These are phyloP conservation scores for Geopemphigus sp. DNA, from an alignment of 1,140 invertebrate genomes.

Conservation along the genomic window DNA sequence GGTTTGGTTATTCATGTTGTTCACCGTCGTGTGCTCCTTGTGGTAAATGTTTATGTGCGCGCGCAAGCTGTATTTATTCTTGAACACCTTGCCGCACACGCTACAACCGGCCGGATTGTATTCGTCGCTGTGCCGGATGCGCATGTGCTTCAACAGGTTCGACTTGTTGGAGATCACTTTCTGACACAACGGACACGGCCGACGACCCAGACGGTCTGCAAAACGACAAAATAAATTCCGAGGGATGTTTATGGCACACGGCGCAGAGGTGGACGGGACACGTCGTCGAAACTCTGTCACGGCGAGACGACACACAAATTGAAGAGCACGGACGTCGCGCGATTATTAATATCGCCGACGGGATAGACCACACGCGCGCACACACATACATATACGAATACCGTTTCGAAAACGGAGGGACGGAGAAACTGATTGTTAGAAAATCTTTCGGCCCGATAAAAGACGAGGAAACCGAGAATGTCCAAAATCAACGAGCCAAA, in stretches of 20 bases:
- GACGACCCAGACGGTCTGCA: slow-evolving; percentile 53
- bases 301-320: no score
- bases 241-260: no score
- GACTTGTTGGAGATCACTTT: slow-evolving; percentile 58
- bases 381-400: no score
- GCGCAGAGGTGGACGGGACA: no score
- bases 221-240: slow-evolving; percentile 33
- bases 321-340: not conserved
- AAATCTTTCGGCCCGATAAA: no score
- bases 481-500: no score
- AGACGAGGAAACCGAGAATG: no score
- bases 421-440: no score
- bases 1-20: not conserved
- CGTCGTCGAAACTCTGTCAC: no score
- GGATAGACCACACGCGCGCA: no score
- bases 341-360: not conserved
- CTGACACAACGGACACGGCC: slow-evolving; percentile 57
- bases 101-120: slow-evolving; percentile 59
- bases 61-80: slow-evolving; percentile 70
- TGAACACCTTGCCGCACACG: slow-evolving; percentile 68
- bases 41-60: slow-evolving; percentile 57
- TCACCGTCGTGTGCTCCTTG: slow-evolving; percentile 50
- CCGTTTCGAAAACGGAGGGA: no score
- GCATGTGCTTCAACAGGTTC: slow-evolving; percentile 57
- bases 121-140: slow-evolving; percentile 56